Evolutionary conservation across 2,888 invertebrate species (phyloP).

Genomic region (Lypha dubia): DNA sequence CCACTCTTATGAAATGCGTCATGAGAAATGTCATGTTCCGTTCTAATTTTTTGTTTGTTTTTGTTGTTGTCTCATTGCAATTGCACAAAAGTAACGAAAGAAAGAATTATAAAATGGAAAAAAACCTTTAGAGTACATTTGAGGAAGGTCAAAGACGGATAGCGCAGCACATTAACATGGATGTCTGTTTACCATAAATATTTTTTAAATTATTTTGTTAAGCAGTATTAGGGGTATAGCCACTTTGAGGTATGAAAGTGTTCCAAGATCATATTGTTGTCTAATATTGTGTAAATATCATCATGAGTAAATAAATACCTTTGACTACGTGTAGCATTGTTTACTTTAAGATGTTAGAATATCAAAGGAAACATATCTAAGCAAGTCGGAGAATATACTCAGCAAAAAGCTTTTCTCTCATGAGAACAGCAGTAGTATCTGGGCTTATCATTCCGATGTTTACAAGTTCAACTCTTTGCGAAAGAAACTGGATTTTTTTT

Average conservation of each 20-base stretch:
- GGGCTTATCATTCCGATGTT: no score
- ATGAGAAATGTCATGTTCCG: conserved; percentile 55
- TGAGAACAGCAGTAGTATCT: no score
- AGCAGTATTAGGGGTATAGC: not conserved
- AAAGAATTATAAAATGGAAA: no score
- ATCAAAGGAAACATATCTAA: no score
- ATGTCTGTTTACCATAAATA: no score
- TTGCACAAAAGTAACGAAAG: conserved; percentile 40
- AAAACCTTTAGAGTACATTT: not conserved
- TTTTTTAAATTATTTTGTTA: conserved; percentile 3
- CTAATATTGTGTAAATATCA: not conserved
- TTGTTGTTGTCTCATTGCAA: conserved; percentile 17
- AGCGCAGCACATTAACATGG: no score
- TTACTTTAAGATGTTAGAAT: no score
- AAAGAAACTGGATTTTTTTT: no score
- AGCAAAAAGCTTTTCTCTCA: no score
- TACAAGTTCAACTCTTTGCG: no score
- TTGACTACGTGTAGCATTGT: not conserved
- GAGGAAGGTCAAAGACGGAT: conserved; percentile 21
- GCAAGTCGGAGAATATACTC: no score
- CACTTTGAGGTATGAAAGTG: not conserved
- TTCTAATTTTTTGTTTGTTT: conserved; percentile 21
- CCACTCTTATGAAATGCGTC: conserved; percentile 57
- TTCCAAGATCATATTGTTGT: conserved; percentile 38
- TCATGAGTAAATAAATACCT: not conserved